Conservation (phyloP, 92 coral and sea anemone genomes). For the Porites lobata region DNA sequence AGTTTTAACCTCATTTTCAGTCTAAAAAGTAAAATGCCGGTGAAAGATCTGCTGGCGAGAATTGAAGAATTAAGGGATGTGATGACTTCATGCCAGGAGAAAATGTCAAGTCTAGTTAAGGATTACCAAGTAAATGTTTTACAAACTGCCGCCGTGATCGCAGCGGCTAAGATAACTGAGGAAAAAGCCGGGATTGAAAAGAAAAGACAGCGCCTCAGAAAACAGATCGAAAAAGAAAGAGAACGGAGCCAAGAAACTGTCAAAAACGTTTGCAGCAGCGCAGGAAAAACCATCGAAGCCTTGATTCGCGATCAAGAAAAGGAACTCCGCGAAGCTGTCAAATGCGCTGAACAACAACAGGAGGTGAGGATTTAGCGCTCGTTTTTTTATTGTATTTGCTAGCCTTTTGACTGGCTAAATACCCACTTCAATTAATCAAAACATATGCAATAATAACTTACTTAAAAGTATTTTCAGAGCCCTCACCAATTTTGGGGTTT, state of each 20-base stretch:
- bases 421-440: too few species aligned
- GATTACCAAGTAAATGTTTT: slow-evolving; percentile 53
- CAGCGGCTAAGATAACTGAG: slow-evolving; percentile 53
- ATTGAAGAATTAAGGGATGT: slow-evolving; percentile 31
- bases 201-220: slow-evolving; percentile 51
- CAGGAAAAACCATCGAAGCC: slow-evolving; percentile 48
- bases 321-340: slow-evolving; percentile 47
- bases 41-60: slow-evolving; percentile 35
- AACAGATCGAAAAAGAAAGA: slow-evolving; percentile 61
- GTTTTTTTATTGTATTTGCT: background rate
- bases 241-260: slow-evolving; percentile 51
- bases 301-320: slow-evolving; percentile 50
- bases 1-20: background rate
- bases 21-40: slow-evolving; percentile 9
- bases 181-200: slow-evolving; percentile 63
- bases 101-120: slow-evolving; percentile 6
- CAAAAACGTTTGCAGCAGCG: slow-evolving; percentile 54
- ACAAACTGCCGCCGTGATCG: slow-evolving; percentile 66
- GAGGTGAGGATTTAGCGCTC: background rate
- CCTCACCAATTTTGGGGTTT: too few species aligned
- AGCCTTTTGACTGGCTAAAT: too few species aligned
- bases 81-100: slow-evolving; percentile 30
- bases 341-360: slow-evolving; percentile 36
- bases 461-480: too few species aligned
- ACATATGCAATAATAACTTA: too few species aligned